Percentiles rank a stretch among this genome's conserved stretches.
These are phyloP conservation scores for Percina caprodes DNA, from an alignment of 2,113 vertebrate genomes.

Conservation along the genomic window DNA sequence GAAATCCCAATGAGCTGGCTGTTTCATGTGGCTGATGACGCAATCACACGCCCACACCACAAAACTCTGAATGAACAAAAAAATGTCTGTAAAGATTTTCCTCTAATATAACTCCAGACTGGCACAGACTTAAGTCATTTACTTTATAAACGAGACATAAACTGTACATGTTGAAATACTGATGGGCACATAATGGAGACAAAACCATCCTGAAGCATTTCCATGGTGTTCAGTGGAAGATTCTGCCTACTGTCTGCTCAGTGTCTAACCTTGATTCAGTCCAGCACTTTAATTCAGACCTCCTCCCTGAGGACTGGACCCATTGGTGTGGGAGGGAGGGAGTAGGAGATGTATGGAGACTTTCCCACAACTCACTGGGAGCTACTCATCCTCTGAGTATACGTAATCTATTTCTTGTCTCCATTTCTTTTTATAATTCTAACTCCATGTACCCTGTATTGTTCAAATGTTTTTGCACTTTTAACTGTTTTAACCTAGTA, in stretches of 20 bases:
- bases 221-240: slow-evolving; percentile 28
- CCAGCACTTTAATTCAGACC: slow-evolving; percentile 50
- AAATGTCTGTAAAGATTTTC: slow-evolving; percentile 45
- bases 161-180: slow-evolving; percentile 18
- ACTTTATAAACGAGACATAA: slow-evolving; percentile 46
- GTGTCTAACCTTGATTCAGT: slow-evolving; percentile 21
- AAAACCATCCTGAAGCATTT: background rate
- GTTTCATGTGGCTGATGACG: slow-evolving; percentile 65
- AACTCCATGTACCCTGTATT: background rate
- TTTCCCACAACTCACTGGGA: slow-evolving; percentile 51
- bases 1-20: slow-evolving; percentile 40
- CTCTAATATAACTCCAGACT: slow-evolving; percentile 39
- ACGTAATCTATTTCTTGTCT: slow-evolving; percentile 9
- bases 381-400: slow-evolving; percentile 36
- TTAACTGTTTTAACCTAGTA: background rate
- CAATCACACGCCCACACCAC: slow-evolving; percentile 36
- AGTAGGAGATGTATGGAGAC: slow-evolving; percentile 12
- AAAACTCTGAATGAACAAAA: slow-evolving; percentile 55
- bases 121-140: slow-evolving; percentile 18
- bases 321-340: slow-evolving; percentile 31
- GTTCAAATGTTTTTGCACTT: background rate
- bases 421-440: background rate
- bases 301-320: slow-evolving; percentile 37
- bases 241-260: slow-evolving; percentile 37
- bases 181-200: slow-evolving; percentile 23